These are phyloP conservation scores for Microcebus lehilahytsara DNA, from an alignment of 2,113 vertebrate species.

Conservation along the genomic window DNA sequence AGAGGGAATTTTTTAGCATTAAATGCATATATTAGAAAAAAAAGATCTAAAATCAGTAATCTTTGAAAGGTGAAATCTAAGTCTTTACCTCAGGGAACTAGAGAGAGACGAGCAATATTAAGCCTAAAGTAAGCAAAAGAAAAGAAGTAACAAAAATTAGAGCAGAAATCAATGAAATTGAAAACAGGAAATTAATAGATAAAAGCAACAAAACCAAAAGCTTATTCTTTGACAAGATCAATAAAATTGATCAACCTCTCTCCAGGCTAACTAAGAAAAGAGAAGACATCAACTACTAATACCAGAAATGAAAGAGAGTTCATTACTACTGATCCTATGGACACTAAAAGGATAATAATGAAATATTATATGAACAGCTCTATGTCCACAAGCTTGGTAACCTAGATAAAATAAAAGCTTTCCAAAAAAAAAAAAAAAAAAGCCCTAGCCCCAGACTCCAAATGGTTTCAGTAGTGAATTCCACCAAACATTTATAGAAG, in stretches of 20 bases:
- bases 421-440: background rate
- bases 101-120: background rate
- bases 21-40: background rate
- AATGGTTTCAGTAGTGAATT: background rate
- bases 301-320: background rate
- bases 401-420: background rate
- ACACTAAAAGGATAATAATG: background rate
- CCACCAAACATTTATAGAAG: background rate
- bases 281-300: background rate
- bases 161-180: background rate
- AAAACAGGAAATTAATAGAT: background rate
- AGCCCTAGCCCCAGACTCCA: background rate
- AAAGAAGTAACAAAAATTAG: background rate
- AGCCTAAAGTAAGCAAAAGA: background rate
- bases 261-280: background rate
- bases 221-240: background rate
- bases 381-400: background rate
- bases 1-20: background rate
- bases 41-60: background rate
- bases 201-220: background rate
- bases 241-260: background rate
- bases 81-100: background rate
- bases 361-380: background rate
- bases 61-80: no score
- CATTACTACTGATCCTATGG: background rate